These are phyloP conservation scores for Mustela lutreola DNA, from an alignment of 2,113 vertebrate species.

Conservation along the genomic window DNA sequence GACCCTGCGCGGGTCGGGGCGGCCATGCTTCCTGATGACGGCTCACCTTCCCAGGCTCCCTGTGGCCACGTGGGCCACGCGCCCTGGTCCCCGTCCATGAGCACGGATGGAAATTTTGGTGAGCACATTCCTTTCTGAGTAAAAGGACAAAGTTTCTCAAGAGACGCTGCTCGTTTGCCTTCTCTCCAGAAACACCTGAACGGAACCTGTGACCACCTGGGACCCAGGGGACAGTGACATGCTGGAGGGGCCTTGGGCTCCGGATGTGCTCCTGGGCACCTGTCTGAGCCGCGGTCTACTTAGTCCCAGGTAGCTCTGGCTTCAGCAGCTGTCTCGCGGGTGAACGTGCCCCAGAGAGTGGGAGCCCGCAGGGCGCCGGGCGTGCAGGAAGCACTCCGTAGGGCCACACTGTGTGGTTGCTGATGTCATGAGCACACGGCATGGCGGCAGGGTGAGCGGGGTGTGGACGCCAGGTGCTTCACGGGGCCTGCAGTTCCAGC, in stretches of 20 bases:
- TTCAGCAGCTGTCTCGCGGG: background rate
- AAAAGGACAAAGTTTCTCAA: background rate
- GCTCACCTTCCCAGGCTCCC: background rate
- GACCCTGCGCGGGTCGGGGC: background rate
- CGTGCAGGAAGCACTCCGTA: too few relatives aligned
- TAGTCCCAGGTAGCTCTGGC: background rate
- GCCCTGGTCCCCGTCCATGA: background rate
- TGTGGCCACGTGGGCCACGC: background rate
- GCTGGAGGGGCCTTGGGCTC: background rate
- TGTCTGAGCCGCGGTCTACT: background rate
- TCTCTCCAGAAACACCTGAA: background rate
- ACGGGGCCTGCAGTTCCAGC: background rate
- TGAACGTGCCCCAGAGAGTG: background rate
- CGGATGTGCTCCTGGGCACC: background rate
- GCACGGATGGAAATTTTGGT: background rate
- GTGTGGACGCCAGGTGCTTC: too few relatives aligned
- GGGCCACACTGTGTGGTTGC: fast-evolving
- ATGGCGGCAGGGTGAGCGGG: background rate
- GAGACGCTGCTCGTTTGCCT: background rate
- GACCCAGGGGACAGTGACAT: background rate
- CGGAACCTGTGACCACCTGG: background rate
- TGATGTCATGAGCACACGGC: background rate
- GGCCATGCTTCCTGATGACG: background rate
- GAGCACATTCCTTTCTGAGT: background rate
- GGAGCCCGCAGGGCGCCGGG: background rate